Conservation (phyloP, 2,113 vertebrate species). For the Narcine bancroftii region DNA sequence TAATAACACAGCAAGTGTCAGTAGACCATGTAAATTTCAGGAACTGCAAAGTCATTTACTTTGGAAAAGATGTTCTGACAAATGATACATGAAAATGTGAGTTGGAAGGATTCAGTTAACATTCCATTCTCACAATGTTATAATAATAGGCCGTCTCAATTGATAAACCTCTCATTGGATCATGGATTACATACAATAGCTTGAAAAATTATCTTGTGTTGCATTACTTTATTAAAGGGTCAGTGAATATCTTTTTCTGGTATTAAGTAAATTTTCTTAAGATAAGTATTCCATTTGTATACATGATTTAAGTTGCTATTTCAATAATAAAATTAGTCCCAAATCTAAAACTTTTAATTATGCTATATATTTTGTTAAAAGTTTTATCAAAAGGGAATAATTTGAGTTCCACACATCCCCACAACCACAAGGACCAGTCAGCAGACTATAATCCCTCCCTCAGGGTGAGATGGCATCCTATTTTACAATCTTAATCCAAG, state of each 20-base stretch:
- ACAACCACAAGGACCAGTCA: not conserved
- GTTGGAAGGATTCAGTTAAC: not conserved
- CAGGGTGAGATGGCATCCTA: not conserved
- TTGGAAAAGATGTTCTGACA: not conserved
- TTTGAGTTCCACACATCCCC: not conserved
- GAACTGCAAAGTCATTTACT: not conserved
- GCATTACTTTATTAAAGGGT: not conserved
- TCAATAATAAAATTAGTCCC: not conserved
- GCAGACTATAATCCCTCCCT: conserved; percentile 31
- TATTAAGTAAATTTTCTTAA: not conserved
- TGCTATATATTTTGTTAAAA: not conserved
- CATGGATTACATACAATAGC: not conserved
- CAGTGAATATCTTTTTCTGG: not conserved
- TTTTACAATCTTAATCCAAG: conserved; percentile 17
- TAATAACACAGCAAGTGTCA: not conserved
- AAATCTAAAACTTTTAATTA: not conserved
- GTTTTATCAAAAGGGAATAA: not conserved
- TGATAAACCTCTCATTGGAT: not conserved
- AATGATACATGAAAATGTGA: not conserved
- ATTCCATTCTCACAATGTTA: conserved; percentile 29
- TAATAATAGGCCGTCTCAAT: not conserved
- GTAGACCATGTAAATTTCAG: not conserved
- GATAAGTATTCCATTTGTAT: not conserved
- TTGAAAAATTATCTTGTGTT: not conserved
- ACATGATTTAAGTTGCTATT: not conserved